Base-by-base conservation (phyloP, 2,888 invertebrate species). In the Athalia circularis region DNA sequence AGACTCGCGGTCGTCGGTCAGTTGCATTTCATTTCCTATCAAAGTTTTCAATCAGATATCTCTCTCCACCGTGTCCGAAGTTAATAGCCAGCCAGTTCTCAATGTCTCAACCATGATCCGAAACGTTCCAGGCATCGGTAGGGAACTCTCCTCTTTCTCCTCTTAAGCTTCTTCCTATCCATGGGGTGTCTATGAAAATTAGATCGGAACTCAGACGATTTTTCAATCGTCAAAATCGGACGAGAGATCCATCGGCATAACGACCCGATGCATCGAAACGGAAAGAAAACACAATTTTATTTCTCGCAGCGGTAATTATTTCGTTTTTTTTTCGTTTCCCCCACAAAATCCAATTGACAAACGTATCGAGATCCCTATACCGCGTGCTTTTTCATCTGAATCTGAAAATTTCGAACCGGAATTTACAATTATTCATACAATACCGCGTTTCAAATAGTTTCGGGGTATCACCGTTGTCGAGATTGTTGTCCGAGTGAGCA, bases 1-100 rank as follows among this genome's bases (percentile, higher is more conserved):
- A 29, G 29, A 29, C 29, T 29, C 75, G 75, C n/a, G 75, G 62
- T 75, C 75, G 29, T 48, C 62, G 75, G 75, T 75, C 75, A 62
- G 75, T 75, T 62, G 75, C 75, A 50, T 75, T 75, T 75, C 75
- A 75, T 64, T 64, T 75, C 62, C 75, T 50, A 75, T 75, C 75
- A 75, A 75, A 75, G 45, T 75, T 75, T 75, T 75, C 75, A 75
- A 61, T 64, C 75, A 62, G 64, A 62, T 64, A 62, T 52, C 50
- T 8, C 29, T 29, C 29, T 50, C 75, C 29, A 13, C 57, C 59
- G 59, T 72, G 72, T 57, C 59, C 72, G 13, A 72, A 72, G 57
- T 72, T 72, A 59, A 72, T 47, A 57, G 45, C 47, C 47, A 15
- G n/a, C 57, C 57, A 47, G 11, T 15, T 59, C 13, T 43, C 72